These are phyloP conservation scores for Neotoma lepida DNA, from an alignment of 2,113 vertebrate species.

Conservation along the genomic window DNA sequence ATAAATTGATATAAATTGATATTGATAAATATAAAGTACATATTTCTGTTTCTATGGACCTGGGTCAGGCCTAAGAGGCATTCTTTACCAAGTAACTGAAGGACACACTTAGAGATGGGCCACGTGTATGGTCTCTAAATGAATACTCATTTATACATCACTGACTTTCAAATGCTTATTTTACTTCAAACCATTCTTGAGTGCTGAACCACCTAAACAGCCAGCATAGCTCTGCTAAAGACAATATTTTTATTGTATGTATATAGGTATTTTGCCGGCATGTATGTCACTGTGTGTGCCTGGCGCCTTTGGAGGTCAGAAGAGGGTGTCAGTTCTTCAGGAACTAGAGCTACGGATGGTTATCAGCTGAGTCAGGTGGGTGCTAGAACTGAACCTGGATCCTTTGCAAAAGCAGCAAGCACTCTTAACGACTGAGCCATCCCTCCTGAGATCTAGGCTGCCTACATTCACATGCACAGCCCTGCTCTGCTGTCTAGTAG, in stretches of 20 bases:
- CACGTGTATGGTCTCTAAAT: not conserved
- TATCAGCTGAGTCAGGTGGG: not conserved
- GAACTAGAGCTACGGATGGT: not conserved
- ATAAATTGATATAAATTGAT: too few relatives aligned
- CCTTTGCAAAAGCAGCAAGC: not conserved
- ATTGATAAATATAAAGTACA: not conserved
- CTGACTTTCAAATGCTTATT: slow-evolving; percentile 34
- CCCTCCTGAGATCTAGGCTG: not conserved
- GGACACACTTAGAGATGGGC: not conserved
- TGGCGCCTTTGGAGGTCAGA: not conserved
- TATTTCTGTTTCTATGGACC: slow-evolving; percentile 4
- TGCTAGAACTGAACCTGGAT: not conserved
- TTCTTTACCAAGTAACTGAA: not conserved
- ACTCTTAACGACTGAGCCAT: not conserved
- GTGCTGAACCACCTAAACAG: not conserved
- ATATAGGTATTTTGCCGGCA: not conserved
- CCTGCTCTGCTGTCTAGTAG: not conserved
- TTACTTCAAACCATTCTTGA: not conserved
- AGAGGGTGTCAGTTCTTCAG: not conserved
- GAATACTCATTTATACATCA: not conserved
- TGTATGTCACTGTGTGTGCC: not conserved
- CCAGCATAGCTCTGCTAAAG: not conserved
- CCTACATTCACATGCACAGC: not conserved
- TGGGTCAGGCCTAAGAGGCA: not conserved
- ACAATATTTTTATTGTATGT: not conserved